A percentile compares a stretch with the other conserved stretches of the same genome.
Conservation (phyloP, 1,140 invertebrate genomes). For the Dendroctonus ponderosae region DNA sequence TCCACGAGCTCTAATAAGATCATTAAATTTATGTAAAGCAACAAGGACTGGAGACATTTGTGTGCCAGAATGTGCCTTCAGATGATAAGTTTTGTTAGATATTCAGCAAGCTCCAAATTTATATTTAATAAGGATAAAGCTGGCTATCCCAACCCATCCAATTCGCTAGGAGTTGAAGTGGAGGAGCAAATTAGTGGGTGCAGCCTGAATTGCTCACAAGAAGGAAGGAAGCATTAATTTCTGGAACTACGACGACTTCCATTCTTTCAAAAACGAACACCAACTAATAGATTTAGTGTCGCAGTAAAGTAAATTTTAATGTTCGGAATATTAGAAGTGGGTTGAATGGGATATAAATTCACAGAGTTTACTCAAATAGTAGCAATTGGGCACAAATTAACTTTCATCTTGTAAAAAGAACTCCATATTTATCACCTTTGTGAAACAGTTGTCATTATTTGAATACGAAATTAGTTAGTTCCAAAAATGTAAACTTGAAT, state of each 20-base stretch:
- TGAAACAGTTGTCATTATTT: no score
- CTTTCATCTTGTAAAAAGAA: no score
- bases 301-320: background rate
- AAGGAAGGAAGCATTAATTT: slow-evolving; percentile 14
- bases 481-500: no score
- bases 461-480: no score
- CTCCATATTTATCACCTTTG: no score
- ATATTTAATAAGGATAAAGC: slow-evolving; percentile 10
- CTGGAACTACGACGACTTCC: slow-evolving; percentile 1
- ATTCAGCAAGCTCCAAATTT: slow-evolving; percentile 2
- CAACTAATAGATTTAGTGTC: background rate
- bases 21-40: no score
- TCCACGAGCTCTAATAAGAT: no score
- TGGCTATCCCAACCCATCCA: background rate
- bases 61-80: background rate
- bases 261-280: slow-evolving; percentile 10
- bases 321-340: no score
- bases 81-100: background rate
- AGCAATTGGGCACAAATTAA: no score
- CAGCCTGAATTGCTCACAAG: slow-evolving; percentile 13
- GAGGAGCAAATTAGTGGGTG: slow-evolving; percentile 14
- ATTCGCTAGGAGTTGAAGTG: background rate
- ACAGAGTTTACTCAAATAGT: no score
- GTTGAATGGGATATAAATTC: no score
- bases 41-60: background rate